Percentiles rank a stretch among this genome's conserved stretches.
These are phyloP conservation scores for Acrobasis consociella DNA, from an alignment of 2,888 invertebrate genomes.

Conservation along the genomic window DNA sequence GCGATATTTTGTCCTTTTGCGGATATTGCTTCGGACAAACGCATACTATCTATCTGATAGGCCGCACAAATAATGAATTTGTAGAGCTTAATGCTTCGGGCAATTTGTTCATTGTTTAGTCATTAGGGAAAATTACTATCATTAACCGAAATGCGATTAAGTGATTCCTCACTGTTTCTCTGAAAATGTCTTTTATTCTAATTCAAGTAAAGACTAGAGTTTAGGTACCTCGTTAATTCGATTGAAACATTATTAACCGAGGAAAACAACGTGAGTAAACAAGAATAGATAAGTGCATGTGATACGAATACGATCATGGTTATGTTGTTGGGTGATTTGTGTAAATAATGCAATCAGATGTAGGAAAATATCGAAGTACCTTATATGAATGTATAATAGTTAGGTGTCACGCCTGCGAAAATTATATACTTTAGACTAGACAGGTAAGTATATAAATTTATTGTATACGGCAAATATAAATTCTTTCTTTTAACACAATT, in stretches of 20 bases:
- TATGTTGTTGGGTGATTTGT: too few species aligned
- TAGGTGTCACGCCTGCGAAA: too few species aligned
- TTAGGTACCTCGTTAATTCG: neutral
- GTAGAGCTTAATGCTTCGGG: conserved; percentile 7
- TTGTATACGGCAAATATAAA: too few species aligned
- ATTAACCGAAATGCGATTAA: conserved; percentile 19
- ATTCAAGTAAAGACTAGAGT: neutral
- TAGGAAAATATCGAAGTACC: too few species aligned
- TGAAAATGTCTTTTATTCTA: neutral
- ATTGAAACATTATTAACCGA: conserved; percentile 18
- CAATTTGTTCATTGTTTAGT: conserved; percentile 14
- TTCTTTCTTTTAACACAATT: too few species aligned
- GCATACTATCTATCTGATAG: conserved; percentile 45
- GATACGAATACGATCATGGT: too few species aligned
- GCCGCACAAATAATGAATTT: conserved; percentile 17
- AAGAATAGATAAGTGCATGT: neutral
- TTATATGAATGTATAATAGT: too few species aligned
- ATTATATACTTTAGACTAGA: too few species aligned
- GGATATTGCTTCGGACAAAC: conserved; percentile 75
- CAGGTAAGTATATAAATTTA: too few species aligned
- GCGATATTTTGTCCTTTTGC: conserved; percentile 81
- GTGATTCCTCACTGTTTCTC: neutral
- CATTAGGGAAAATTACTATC: conserved; percentile 10
- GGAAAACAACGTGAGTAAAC: conserved; percentile 1
- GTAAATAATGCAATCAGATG: too few species aligned